Percentiles rank a stretch among this genome's conserved stretches.
Conservation (phyloP, 2,113 vertebrate species). For the Mustela lutreola region DNA sequence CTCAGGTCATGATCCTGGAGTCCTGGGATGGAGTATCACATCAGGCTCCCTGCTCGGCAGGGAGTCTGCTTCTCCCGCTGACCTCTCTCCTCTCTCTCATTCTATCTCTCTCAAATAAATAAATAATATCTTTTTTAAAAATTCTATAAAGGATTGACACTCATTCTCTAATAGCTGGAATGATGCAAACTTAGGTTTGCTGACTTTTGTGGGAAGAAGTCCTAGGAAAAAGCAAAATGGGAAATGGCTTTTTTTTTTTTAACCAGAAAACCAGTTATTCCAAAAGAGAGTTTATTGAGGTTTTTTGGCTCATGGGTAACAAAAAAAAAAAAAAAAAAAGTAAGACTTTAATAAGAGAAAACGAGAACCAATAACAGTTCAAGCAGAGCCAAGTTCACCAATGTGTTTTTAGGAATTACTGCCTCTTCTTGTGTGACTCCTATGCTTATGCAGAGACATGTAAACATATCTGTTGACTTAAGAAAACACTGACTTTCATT, state of each 20-base stretch:
- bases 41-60: too few species aligned
- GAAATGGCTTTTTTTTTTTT: neutral
- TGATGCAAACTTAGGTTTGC: neutral
- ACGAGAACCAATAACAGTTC: neutral
- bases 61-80: too few species aligned
- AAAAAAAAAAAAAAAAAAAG: neutral
- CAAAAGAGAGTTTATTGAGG: neutral
- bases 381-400: neutral
- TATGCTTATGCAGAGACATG: neutral
- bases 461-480: neutral
- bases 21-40: too few species aligned
- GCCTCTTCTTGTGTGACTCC: neutral
- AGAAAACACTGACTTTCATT: slow-evolving; percentile 8
- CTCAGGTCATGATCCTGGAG: too few species aligned
- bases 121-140: neutral
- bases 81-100: too few species aligned
- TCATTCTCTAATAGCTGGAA: neutral
- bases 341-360: neutral
- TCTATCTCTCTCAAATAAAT: too few species aligned
- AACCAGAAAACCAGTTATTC: neutral
- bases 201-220: neutral
- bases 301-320: neutral
- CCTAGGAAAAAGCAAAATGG: slow-evolving; percentile 5
- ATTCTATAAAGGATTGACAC: neutral
- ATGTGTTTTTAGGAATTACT: neutral